Evolutionary conservation across 2,888 invertebrate genomes (phyloP).

Genomic region (Parapristionchus giblindavisi): DNA sequence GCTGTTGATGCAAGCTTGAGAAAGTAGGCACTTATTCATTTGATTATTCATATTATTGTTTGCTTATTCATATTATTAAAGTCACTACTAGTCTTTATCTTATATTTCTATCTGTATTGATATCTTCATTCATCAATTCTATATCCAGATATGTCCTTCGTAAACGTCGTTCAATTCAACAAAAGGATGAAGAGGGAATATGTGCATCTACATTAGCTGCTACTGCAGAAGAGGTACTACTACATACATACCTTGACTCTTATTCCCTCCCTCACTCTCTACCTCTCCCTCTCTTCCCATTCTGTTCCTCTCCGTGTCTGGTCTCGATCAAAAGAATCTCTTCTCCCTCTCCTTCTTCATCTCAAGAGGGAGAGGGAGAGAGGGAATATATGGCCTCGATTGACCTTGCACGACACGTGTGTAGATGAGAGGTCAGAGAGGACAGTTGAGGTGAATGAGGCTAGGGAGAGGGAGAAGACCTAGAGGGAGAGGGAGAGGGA

Average conservation of each 20-base stretch:
- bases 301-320: neutral
- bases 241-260: neutral
- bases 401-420: slow-evolving; percentile 38
- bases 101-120: neutral
- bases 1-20: slow-evolving; percentile 22
- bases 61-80: neutral
- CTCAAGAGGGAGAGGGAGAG: neutral
- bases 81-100: neutral
- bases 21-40: slow-evolving; percentile 1
- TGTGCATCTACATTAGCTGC: slow-evolving; percentile 64
- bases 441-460: slow-evolving; percentile 29
- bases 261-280: slow-evolving; percentile 24
- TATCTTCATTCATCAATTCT: neutral
- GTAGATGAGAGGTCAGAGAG: slow-evolving; percentile 33
- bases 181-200: slow-evolving; percentile 63
- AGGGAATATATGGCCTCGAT: slow-evolving; percentile 12
- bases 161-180: slow-evolving; percentile 53
- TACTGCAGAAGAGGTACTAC: slow-evolving; percentile 68
- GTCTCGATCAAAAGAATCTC: slow-evolving; percentile 9
- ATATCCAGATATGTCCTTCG: slow-evolving; percentile 52
- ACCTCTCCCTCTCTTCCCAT: neutral
- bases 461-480: neutral
- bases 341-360: slow-evolving; percentile 9
- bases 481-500: neutral
- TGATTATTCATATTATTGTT: neutral